phyloP scores from a whole-genome alignment of 2,888 invertebrate genomes.

The Chloromyia formosa region DNA sequence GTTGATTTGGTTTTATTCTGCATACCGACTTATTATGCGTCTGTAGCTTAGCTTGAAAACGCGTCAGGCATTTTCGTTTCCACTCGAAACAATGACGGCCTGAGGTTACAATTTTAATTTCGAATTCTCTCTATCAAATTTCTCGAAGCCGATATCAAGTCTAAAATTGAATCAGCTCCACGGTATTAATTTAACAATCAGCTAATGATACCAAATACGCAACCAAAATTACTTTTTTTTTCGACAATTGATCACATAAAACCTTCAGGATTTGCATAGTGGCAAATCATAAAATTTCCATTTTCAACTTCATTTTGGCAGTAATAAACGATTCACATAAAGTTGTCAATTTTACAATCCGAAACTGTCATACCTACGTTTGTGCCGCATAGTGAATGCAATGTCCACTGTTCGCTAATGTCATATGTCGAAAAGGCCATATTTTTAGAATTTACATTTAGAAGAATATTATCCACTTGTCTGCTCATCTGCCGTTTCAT shows the following conservation, averaged over 20 bases:
- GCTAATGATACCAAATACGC: too few relatives aligned
- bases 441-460: constrained; percentile 21
- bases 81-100: too few relatives aligned
- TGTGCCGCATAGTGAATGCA: background rate
- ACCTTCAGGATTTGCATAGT: background rate
- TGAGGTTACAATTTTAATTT: too few relatives aligned
- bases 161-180: too few relatives aligned
- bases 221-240: too few relatives aligned
- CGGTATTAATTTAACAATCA: too few relatives aligned
- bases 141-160: too few relatives aligned
- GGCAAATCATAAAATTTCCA: constrained; percentile 12
- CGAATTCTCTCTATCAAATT: too few relatives aligned
- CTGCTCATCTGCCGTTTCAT: background rate
- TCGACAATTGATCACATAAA: background rate
- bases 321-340: background rate
- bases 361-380: background rate
- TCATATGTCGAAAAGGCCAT: constrained; percentile 40
- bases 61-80: too few relatives aligned
- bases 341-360: background rate
- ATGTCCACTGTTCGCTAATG: constrained; percentile 19
- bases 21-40: too few relatives aligned
- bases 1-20: too few relatives aligned
- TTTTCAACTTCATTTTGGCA: constrained; percentile 26
- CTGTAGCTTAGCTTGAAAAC: too few relatives aligned
- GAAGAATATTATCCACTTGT: background rate